Conservation (phyloP, 2,888 invertebrate genomes). For the Ormyrus rosae region DNA sequence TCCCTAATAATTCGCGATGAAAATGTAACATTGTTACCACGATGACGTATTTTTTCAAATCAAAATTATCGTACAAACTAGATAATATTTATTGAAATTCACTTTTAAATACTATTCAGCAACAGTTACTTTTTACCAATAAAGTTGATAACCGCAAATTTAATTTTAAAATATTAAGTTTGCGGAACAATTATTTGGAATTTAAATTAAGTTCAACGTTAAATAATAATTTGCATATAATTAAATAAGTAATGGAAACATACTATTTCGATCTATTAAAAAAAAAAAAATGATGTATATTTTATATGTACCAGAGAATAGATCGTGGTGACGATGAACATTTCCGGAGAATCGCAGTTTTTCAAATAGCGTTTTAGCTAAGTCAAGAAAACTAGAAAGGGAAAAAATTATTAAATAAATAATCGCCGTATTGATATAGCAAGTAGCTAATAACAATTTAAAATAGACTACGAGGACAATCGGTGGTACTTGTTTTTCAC, state of each 20-base stretch:
- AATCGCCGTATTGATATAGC: constrained; percentile 36
- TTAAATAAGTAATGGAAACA: too few relatives aligned
- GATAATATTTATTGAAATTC: too few relatives aligned
- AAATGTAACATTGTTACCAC: constrained; percentile 16
- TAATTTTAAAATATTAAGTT: too few relatives aligned
- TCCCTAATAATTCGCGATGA: constrained; percentile 15
- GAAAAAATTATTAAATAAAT: constrained; percentile 33
- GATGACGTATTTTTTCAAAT: constrained; percentile 19
- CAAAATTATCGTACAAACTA: background rate
- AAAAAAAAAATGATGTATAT: background rate
- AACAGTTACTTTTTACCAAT: too few relatives aligned
- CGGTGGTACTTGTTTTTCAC: constrained; percentile 54
- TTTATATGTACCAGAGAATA: constrained; percentile 26
- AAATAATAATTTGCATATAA: too few relatives aligned
- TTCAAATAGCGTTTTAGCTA: constrained; percentile 36
- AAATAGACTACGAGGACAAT: constrained; percentile 56
- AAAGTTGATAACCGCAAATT: too few relatives aligned
- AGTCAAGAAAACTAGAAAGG: constrained; percentile 29
- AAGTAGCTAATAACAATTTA: constrained; percentile 36
- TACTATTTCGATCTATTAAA: too few relatives aligned
- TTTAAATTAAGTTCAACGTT: too few relatives aligned
- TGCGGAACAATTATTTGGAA: too few relatives aligned
- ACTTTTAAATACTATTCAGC: too few relatives aligned
- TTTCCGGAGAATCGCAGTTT: constrained; percentile 29
- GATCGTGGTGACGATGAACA: constrained; percentile 36